Evolutionary conservation across 2,113 vertebrate species (phyloP).

Genomic region (Chascanopsetta lugubris): DNA sequence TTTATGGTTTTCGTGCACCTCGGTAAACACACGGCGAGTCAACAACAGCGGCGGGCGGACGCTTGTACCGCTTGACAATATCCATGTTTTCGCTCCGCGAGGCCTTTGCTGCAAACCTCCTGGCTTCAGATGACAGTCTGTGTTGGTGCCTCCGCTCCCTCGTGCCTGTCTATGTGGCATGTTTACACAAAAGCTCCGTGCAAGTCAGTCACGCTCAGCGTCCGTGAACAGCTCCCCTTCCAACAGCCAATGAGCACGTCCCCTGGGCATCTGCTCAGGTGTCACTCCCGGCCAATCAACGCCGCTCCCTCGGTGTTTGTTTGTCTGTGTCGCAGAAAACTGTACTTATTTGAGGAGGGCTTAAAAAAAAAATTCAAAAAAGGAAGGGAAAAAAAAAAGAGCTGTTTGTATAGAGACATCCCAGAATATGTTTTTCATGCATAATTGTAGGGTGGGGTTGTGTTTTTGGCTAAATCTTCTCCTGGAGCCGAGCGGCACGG

Average conservation of each 20-base stretch:
- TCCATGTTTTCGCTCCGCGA: neutral
- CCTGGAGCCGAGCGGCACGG: conserved; percentile 1
- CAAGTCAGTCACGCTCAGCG: conserved; percentile 23
- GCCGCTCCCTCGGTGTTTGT: neutral
- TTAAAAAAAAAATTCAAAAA: no score
- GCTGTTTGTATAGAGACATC: conserved; percentile 4
- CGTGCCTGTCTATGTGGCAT: conserved; percentile 21
- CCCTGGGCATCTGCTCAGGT: conserved; percentile 60
- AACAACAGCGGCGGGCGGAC: neutral
- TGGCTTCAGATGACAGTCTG: conserved; percentile 1
- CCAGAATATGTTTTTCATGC: conserved; percentile 10
- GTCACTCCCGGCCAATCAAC: conserved; percentile 63
- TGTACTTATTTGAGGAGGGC: neutral
- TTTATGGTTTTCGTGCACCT: conserved; percentile 16
- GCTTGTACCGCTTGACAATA: neutral
- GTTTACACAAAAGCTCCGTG: conserved; percentile 67
- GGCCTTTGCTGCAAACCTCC: conserved; percentile 1
- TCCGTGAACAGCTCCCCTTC: conserved; percentile 40
- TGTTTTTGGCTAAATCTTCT: neutral
- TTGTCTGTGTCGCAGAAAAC: neutral
- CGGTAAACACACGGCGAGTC: conserved; percentile 9
- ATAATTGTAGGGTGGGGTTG: neutral
- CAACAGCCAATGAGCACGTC: conserved; percentile 60
- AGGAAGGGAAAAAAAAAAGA: neutral
- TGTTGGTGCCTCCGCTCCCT: neutral